These are phyloP conservation scores for Valencia hispanica DNA, from an alignment of 2,797 vertebrate genomes.

Conservation along the genomic window DNA sequence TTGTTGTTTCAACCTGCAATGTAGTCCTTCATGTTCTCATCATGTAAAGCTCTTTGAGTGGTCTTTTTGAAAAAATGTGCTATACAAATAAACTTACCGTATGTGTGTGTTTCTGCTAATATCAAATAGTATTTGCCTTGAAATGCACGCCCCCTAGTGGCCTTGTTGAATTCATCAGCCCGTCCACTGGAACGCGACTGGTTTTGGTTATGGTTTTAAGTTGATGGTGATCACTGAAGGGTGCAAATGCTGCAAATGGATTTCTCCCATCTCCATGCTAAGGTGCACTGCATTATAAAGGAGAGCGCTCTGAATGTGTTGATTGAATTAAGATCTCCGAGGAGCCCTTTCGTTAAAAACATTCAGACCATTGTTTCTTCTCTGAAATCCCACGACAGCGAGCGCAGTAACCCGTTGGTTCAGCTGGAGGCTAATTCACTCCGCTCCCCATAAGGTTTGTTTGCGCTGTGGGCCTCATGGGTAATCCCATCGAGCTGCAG, in stretches of 20 bases:
- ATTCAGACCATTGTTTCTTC: slow-evolving; percentile 21
- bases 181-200: slow-evolving; percentile 21
- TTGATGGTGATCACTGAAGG: slow-evolving; percentile 25
- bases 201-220: slow-evolving; percentile 35
- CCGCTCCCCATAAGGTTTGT: slow-evolving; percentile 50
- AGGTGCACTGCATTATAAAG: not conserved
- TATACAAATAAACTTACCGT: not conserved
- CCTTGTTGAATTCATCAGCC: slow-evolving; percentile 41
- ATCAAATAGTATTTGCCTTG: not conserved
- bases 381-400: slow-evolving; percentile 35
- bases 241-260: slow-evolving; percentile 1
- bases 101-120: not conserved
- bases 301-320: slow-evolving; percentile 19
- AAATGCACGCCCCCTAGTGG: not conserved
- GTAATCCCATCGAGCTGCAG: slow-evolving; percentile 63
- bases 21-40: not conserved
- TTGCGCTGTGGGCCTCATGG: slow-evolving; percentile 58
- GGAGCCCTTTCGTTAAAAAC: slow-evolving; percentile 19
- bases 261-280: slow-evolving; percentile 11
- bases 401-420: slow-evolving; percentile 17
- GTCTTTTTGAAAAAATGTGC: not conserved
- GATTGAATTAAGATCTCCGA: slow-evolving; percentile 46
- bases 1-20: too few relatives aligned
- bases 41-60: not conserved
- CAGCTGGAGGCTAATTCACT: slow-evolving; percentile 41